phyloP scores from a whole-genome alignment of 2,797 vertebrate genomes.

The Poecilia gillii region DNA sequence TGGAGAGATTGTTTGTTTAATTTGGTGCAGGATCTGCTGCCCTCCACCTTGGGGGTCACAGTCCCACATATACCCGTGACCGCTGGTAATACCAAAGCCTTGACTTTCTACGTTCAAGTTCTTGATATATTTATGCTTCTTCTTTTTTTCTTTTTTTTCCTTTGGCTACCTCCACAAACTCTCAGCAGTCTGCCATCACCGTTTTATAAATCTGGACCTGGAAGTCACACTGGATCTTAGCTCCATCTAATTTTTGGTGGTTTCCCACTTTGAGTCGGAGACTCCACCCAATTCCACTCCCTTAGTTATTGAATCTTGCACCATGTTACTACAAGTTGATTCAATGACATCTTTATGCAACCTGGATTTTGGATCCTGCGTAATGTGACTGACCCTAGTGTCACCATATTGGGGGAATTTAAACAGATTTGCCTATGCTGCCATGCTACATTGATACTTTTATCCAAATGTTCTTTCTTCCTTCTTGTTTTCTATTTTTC shows the following conservation, averaged over 20 bases:
- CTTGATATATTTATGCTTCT: neutral
- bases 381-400: too few species aligned
- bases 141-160: neutral
- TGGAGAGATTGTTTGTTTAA: neutral
- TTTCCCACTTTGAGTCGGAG: too few species aligned
- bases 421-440: too few species aligned
- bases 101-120: neutral
- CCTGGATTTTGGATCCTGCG: too few species aligned
- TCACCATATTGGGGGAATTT: too few species aligned
- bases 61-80: neutral
- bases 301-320: too few species aligned
- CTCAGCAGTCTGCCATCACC: neutral
- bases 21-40: neutral
- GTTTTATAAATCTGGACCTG: neutral
- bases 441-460: too few species aligned
- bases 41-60: neutral
- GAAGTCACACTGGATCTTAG: neutral
- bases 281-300: too few species aligned
- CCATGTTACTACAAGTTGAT: too few species aligned
- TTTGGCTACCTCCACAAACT: neutral
- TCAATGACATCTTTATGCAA: too few species aligned
- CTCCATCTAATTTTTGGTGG: neutral
- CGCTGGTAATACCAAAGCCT: neutral
- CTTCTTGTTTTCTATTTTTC: neutral
- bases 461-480: slow-evolving; percentile 11